Evolutionary conservation across 2,888 invertebrate species (phyloP).

Genomic region (Petrolisthes cinctipes): DNA sequence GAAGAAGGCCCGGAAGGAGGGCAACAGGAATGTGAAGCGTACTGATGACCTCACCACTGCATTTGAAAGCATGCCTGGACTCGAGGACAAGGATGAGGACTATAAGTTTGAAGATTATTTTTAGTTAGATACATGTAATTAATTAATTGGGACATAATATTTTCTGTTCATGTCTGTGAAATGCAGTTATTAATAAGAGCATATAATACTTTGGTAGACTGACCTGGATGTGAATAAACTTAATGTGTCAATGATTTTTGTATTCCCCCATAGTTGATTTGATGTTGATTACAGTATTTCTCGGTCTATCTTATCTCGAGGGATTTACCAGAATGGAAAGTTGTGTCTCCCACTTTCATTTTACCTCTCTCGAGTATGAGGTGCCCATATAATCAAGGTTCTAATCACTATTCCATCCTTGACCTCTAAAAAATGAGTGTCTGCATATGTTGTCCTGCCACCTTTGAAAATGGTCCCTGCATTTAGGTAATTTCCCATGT

Average conservation of each 20-base stretch:
- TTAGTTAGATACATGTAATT: background rate
- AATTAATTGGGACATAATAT: background rate
- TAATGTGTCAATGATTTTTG: too few relatives aligned
- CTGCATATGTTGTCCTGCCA: too few relatives aligned
- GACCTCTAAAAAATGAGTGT: too few relatives aligned
- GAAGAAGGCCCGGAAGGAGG: slow-evolving; percentile 50
- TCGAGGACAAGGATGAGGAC: slow-evolving; percentile 27
- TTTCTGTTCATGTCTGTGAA: background rate
- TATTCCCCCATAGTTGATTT: too few relatives aligned
- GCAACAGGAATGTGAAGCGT: slow-evolving; percentile 43
- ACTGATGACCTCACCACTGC: slow-evolving; percentile 38
- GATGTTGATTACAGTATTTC: too few relatives aligned
- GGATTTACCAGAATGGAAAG: too few relatives aligned
- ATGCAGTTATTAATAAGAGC: background rate
- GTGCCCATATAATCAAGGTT: too few relatives aligned
- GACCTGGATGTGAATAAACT: too few relatives aligned
- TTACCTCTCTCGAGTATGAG: too few relatives aligned
- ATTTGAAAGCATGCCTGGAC: slow-evolving; percentile 30
- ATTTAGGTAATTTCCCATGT: background rate
- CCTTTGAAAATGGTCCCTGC: background rate
- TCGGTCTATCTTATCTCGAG: too few relatives aligned
- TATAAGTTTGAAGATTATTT: slow-evolving; percentile 46
- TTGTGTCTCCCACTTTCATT: too few relatives aligned
- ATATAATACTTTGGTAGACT: background rate
- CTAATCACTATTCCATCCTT: too few relatives aligned